Evolutionary conservation across 2,113 vertebrate species (phyloP), one percentile per base, ranked within the genome.

Genomic region (Rutilus rutilus): DNA sequence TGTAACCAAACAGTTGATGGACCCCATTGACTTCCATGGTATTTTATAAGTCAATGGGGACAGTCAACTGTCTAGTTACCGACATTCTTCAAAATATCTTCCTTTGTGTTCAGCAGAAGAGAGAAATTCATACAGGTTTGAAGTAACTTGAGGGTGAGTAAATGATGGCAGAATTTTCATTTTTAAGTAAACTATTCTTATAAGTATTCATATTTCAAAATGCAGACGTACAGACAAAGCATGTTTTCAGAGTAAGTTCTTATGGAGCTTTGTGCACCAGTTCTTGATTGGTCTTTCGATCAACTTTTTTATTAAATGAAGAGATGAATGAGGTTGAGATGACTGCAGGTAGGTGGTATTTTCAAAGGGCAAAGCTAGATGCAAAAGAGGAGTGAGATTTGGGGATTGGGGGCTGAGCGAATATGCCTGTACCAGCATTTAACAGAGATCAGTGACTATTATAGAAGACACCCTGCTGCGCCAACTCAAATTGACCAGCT

Each of bases 241-340:
- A 67, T 86, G 73, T 79, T 80, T 78, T 84, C 65, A 80, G 75
- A 78, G 85, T 69, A 6, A 65, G 73, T 30, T 57, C 42, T 42
- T 74, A 82, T 39, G 39, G 52, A 50, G 87, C 83, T 54, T 76
- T 27, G 25, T 27, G 65, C 83, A 77, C 59, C 12, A 21, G 84
- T 83, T 85, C 88, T 90, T 93, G 92, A 93, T 94, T 94, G 91
- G 91, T 90, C 74, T 52, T 93, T 91, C 91, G 90, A 92, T 92
- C 90, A 91, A 89, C 76, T 87, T 90, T 88, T 74, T 77, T 77
- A 77, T 52, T 77, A 77, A 30, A 27, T 77, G 27, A 77, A 54
- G 74, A 77, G 47, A 77, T 77, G n/a, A 77, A 77, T 77, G 25
- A 77, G 74, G 47, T 77, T 77, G 74, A 77, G 88, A 88, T 91